Evolutionary conservation across 2,797 vertebrate genomes (phyloP), one percentile per base, ranked within the genome.

Genomic region (Chlorospingus semifuscus): DNA sequence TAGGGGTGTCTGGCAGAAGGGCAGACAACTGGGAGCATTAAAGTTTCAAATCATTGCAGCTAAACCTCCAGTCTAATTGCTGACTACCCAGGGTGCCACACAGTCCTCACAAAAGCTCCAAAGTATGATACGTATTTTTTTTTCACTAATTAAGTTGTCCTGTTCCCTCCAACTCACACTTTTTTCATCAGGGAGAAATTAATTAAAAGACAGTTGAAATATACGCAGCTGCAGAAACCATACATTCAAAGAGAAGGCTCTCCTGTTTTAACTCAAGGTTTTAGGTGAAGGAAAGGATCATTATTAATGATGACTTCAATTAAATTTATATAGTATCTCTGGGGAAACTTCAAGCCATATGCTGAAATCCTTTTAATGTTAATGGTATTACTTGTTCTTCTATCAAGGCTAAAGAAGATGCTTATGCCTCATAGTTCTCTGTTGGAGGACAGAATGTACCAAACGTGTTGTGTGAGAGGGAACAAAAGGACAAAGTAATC

Each of bases 281-380:
- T 72, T 50, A 78, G 75, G 36, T 15, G 3, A 93, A 91, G 34
- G 52, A 89, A 86, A 93, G 29, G 34, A 74, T 70, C 52, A 66
- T 57, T 87, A 83, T 59, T 94, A 87, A 96, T 77, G 26, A 94
- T 80, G 74, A 71, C 50, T 79, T 90, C 87, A 61, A 88, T 76
- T 89, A 87, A 88, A 93, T 76, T 89, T 64, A 80, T 75, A 36
- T 32, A 66, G 55, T 50, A 80, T 77, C 60, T 72, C 88, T 49
- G 30, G 79, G 87, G 76, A 93, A 93, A 87, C 59, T 37, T 94
- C 64, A 90, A 86, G 70, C 63, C 76, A 63, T 72, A 83, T 83
- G 91, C 55, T 94, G 82, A 94, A 94, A 92, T 75, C 16, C 26
- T 39, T 85, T 94, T 76, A 84, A 83, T 77, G 79, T 71, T 93